Base-by-base conservation (phyloP, 1,140 invertebrate genomes). In the Penaeus chinensis region DNA sequence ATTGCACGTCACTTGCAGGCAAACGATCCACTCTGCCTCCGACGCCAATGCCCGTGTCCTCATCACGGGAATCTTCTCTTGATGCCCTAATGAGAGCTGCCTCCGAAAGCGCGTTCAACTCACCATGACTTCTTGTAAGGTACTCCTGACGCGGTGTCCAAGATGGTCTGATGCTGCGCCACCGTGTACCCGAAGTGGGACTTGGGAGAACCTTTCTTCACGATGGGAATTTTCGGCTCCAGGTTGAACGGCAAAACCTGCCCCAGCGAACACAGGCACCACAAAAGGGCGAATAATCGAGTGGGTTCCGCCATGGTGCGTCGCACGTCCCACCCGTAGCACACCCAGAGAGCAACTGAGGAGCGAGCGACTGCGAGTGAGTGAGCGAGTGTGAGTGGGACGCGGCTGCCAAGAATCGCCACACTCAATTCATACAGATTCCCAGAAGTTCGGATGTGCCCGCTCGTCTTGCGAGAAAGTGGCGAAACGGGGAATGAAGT, bases 101-200 rank as follows among this genome's bases (percentile, higher is more conserved):
- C 37, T 42, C 37, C 37, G 37, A 42, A 42, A 5, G 37, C 37
- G 7, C 37, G 37, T 54, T 78, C 1, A 83, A 93, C 93, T 93
- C 91, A 95, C 95, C 95, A 95, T 93, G 60, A 93, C 85, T 90
- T 92, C 90, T n/a, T 82, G 91, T 74, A 90, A 91, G 69, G 91
- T 91, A 65, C 93, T 92, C 54, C 93, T 91, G 27, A 54, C 19
- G 66, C 47, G 93, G 90, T 78, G 24, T 81, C 82, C 20, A 81
- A 42, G 74, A 89, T 62, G 89, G 94, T 94, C 90, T 95, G 93
- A 92, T 98, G 97, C 92, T 97, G 95, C 76, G 97, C 96, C 22
- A 98, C 95, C 62, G 96, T 97, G 93, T 95, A 98, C 92, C 97
- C 97, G 93, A 98, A 98, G 93, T 97, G 97, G 71, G 96, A 96